Percentiles rank a stretch among this genome's conserved stretches.
Evolutionary conservation across 2,797 vertebrate genomes (phyloP).

Genomic region (Odontamblyopus rebecca): DNA sequence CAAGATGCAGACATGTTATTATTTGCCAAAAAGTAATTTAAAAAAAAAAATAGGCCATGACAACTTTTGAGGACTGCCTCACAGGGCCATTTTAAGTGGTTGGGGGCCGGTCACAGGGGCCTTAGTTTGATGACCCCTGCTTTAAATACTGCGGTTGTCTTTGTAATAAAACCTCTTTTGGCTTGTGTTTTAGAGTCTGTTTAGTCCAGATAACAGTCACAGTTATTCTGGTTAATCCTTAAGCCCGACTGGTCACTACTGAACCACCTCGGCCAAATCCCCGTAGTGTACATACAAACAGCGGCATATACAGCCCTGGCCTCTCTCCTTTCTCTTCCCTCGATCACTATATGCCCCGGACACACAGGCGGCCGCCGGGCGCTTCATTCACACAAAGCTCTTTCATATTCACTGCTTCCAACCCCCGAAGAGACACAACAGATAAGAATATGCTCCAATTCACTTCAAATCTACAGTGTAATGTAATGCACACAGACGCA

Average conservation of each 20-base stretch:
- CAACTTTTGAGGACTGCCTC: too few species aligned
- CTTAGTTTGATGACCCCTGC: too few species aligned
- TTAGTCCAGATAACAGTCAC: too few species aligned
- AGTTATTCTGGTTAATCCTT: neutral
- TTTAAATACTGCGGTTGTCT: too few species aligned
- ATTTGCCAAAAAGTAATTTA: too few species aligned
- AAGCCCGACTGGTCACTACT: neutral
- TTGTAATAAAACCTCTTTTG: too few species aligned
- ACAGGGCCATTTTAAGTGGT: too few species aligned
- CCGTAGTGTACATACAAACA: neutral
- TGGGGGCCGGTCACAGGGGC: too few species aligned
- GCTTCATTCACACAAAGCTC: slow-evolving; percentile 20
- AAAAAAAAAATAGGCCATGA: too few species aligned
- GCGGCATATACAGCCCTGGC: neutral
- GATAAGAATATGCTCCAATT: slow-evolving; percentile 62
- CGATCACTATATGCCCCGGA: neutral
- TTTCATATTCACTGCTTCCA: slow-evolving; percentile 24
- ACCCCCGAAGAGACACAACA: slow-evolving; percentile 13
- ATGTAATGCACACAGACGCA: neutral
- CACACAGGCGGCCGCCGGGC: slow-evolving; percentile 8
- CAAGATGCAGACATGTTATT: too few species aligned
- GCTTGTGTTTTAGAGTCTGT: too few species aligned
- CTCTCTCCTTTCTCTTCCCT: neutral
- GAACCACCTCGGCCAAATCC: neutral
- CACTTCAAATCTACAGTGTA: slow-evolving; percentile 25